A percentile compares a stretch with the other conserved stretches of the same genome.
Evolutionary conservation across 2,113 vertebrate genomes (phyloP).

Genomic region (Opisthocomus hoazin): DNA sequence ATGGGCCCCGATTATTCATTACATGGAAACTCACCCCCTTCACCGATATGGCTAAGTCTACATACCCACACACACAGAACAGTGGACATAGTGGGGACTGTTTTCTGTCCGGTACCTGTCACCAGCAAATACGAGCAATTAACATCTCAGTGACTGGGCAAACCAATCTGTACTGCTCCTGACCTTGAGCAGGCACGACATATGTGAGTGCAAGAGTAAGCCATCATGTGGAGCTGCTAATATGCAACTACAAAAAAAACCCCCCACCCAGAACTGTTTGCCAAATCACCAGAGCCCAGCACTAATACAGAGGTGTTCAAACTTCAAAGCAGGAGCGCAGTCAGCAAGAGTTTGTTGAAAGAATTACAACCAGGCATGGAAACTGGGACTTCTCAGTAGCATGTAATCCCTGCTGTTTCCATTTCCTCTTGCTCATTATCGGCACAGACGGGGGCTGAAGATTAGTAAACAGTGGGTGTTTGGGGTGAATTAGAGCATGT

Average conservation of each 20-base stretch:
- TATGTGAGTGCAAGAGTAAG: not conserved
- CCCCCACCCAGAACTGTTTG: not conserved
- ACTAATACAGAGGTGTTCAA: constrained; percentile 5
- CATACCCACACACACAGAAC: not conserved
- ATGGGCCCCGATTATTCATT: not conserved
- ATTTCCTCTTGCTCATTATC: constrained; percentile 63
- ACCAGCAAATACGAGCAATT: not conserved
- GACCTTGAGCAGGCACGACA: not conserved
- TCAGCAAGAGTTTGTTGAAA: constrained; percentile 39
- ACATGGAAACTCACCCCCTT: not conserved
- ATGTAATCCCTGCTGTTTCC: constrained; percentile 43
- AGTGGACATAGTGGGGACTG: not conserved
- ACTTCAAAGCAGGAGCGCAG: constrained; percentile 18
- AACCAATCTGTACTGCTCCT: not conserved
- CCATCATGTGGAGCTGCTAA: not conserved
- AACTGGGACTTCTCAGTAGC: constrained; percentile 45
- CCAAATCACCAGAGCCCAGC: constrained; percentile 11
- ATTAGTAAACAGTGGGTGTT: constrained; percentile 48
- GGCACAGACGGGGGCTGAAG: constrained; percentile 32
- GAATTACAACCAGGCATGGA: constrained; percentile 51
- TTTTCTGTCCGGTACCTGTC: not conserved
- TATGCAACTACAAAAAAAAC: not conserved
- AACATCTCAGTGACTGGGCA: not conserved
- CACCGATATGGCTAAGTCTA: not conserved
- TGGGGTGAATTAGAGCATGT: constrained; percentile 41